Conservation (phyloP, 2,113 vertebrate species). For the Oryzias melastigma region DNA sequence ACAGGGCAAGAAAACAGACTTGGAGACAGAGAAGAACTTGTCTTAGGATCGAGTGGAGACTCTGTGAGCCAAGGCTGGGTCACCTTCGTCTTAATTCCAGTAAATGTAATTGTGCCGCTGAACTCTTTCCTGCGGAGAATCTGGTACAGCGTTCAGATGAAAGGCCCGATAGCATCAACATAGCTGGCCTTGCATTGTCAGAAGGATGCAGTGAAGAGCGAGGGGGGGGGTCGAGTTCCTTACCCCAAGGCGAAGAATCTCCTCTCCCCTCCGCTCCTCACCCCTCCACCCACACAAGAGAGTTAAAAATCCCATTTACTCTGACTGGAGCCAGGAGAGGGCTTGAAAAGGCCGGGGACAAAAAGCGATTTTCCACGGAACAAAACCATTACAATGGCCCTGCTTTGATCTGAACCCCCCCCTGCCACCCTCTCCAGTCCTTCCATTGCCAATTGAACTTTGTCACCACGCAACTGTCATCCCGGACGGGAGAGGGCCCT, state of each 20-base stretch:
- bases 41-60: constrained; percentile 14
- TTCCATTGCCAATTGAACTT: constrained; percentile 92
- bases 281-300: constrained; percentile 73
- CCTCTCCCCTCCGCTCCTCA: constrained; percentile 55
- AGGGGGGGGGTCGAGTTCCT: constrained; percentile 58
- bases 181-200: constrained; percentile 71
- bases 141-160: constrained; percentile 63
- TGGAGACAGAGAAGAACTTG: constrained; percentile 6
- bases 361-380: constrained; percentile 98
- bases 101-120: constrained; percentile 57
- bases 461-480: constrained; percentile 96
- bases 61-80: constrained; percentile 31
- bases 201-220: constrained; percentile 16
- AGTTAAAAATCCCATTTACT: constrained; percentile 81
- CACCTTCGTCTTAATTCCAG: constrained; percentile 53
- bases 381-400: constrained; percentile 93
- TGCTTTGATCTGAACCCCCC: constrained; percentile 89
- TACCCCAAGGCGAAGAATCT: constrained; percentile 68
- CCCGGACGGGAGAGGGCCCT: constrained; percentile 82
- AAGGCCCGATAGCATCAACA: constrained; percentile 70
- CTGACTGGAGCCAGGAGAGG: constrained; percentile 85
- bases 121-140: constrained; percentile 62
- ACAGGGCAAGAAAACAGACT: not conserved
- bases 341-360: constrained; percentile 88
- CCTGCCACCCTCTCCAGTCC: constrained; percentile 79